Percentiles rank a stretch among this genome's conserved stretches.
These are phyloP conservation scores for Drosophila insularis DNA, from an alignment of 1,140 invertebrate species.

Conservation along the genomic window DNA sequence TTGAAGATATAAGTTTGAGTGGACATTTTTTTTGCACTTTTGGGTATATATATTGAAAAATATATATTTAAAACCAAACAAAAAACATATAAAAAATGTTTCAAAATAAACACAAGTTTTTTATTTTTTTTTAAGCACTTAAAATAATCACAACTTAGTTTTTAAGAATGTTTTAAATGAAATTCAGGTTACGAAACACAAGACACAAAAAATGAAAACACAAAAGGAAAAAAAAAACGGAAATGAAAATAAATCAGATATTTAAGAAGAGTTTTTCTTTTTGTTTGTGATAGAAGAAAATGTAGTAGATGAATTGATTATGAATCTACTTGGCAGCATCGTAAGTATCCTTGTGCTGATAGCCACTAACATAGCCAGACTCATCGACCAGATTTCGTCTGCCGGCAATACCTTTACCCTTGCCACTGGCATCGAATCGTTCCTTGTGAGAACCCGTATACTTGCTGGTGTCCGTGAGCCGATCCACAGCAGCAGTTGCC, in stretches of 20 bases:
- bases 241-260: constrained; percentile 16
- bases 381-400: constrained; percentile 90
- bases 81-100: constrained; percentile 46
- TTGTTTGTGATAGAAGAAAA: not conserved
- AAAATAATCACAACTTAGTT: constrained; percentile 73
- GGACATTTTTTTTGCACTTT: constrained; percentile 47
- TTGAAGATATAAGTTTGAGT: constrained; percentile 5
- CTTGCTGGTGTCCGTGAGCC: constrained; percentile 94
- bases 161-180: constrained; percentile 51
- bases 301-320: not conserved
- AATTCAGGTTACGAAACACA: constrained; percentile 49
- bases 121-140: constrained; percentile 68
- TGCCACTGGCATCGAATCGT: constrained; percentile 92
- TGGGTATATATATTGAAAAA: constrained; percentile 26
- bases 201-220: constrained; percentile 16
- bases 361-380: constrained; percentile 94
- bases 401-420: constrained; percentile 94
- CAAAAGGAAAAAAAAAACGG: constrained; percentile 38
- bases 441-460: constrained; percentile 96
- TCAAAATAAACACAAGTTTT: constrained; percentile 23
- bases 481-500: constrained; percentile 90
- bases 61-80: constrained; percentile 16
- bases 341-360: constrained; percentile 92
- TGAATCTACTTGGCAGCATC: constrained; percentile 84
- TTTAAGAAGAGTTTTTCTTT: constrained; percentile 7